phyloP scores from a whole-genome alignment of 2,888 invertebrate genomes.

The Biston betularia region DNA sequence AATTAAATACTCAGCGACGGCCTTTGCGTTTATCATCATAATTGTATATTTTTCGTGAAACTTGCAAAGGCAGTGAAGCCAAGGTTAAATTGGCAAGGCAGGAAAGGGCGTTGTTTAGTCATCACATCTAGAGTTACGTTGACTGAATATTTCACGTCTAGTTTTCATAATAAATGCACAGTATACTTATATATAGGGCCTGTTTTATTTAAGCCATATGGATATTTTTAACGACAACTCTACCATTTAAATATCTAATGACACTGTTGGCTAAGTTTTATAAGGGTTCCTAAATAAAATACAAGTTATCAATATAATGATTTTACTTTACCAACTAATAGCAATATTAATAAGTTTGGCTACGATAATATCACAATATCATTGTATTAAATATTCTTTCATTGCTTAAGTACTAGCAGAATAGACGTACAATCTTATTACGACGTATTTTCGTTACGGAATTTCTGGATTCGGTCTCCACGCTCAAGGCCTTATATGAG shows the following conservation, averaged over 20 bases:
- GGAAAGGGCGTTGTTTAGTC: conserved; percentile 53
- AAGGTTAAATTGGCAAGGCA: conserved; percentile 47
- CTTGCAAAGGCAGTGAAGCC: conserved; percentile 31
- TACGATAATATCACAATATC: too few species aligned
- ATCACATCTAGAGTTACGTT: conserved; percentile 49
- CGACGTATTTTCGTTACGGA: too few species aligned
- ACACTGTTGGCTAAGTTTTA: conserved; percentile 3
- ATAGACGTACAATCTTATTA: too few species aligned
- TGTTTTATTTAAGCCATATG: conserved; percentile 30
- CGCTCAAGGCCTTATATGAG: too few species aligned
- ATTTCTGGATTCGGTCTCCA: too few species aligned
- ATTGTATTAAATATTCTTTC: too few species aligned
- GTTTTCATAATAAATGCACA: conserved; percentile 40
- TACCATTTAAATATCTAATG: conserved; percentile 9
- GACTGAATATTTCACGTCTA: conserved; percentile 50
- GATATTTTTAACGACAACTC: conserved; percentile 19
- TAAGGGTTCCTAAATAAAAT: background rate
- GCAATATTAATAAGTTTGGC: too few species aligned
- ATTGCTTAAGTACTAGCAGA: too few species aligned
- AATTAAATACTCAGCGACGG: conserved; percentile 28
- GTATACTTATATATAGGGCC: conserved; percentile 38
- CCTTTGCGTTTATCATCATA: conserved; percentile 34
- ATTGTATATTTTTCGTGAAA: conserved; percentile 36
- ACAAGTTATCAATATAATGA: too few species aligned
- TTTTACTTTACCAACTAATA: too few species aligned